Percentiles rank a stretch among this genome's conserved stretches.
Conservation (phyloP, 2,113 vertebrate species). For the rabbit (Oryctolagus cuniculus) region mOryCun1.1 NC_091432.1:234874001-234874500, state of each 20-base stretch:
- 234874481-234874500: background rate
- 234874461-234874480: background rate
- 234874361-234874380: constrained; percentile 53
- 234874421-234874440: background rate
- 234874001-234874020: background rate
- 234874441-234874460: background rate
- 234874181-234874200: background rate
- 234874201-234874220: background rate
- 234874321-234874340: constrained; percentile 68
- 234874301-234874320: constrained; percentile 62
- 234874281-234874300: background rate
- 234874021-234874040: background rate
- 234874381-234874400: constrained; percentile 73
- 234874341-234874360: constrained; percentile 52
- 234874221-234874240: background rate
- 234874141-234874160: background rate
- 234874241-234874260: background rate
- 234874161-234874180: background rate
- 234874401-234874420: background rate
- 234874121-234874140: background rate
- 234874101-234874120: background rate
- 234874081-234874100: background rate
- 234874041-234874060: background rate
- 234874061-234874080: background rate
- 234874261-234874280: background rate